Conservation (phyloP, 1,140 invertebrate genomes). For the Cephus cinctus region DNA sequence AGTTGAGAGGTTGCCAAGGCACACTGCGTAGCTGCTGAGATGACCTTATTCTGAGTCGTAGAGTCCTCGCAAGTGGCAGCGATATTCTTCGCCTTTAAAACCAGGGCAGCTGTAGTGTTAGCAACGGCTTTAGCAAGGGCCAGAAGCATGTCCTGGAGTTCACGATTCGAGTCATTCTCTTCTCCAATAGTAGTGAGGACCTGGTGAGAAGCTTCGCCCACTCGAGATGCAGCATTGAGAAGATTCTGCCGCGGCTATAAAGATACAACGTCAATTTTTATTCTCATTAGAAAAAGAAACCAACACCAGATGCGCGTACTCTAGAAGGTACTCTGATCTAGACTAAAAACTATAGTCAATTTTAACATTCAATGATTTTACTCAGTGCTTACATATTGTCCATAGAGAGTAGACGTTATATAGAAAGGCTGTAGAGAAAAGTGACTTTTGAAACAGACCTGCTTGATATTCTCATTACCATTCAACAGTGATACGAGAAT, state of each 20-base stretch:
- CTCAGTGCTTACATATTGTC: conserved; percentile 52
- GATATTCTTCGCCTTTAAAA: conserved; percentile 92
- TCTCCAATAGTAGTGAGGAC: conserved; percentile 95
- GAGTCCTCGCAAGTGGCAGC: conserved; percentile 81
- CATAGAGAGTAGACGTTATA: conserved; percentile 42
- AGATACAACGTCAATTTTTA: conserved; percentile 16
- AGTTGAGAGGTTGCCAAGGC: conserved; percentile 96
- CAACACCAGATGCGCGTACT: too few relatives aligned
- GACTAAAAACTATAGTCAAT: too few relatives aligned
- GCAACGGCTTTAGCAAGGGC: conserved; percentile 94
- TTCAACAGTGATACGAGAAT: background rate
- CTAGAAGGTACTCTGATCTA: too few relatives aligned
- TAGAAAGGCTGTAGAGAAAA: conserved; percentile 43
- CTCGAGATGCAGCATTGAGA: conserved; percentile 88
- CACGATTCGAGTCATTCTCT: conserved; percentile 76
- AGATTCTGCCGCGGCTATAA: conserved; percentile 85
- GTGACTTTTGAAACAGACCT: conserved; percentile 9
- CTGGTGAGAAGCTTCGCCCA: conserved; percentile 93
- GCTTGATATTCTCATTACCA: background rate
- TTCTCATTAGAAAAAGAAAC: conserved; percentile 2
- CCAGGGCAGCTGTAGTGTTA: conserved; percentile 92
- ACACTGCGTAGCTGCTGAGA: conserved; percentile 93
- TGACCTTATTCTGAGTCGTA: conserved; percentile 82
- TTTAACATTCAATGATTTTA: too few relatives aligned
- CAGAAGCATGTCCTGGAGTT: conserved; percentile 82